Evolutionary conservation across 2,113 vertebrate species (phyloP).

Genomic region (Turdus rufiventris): DNA sequence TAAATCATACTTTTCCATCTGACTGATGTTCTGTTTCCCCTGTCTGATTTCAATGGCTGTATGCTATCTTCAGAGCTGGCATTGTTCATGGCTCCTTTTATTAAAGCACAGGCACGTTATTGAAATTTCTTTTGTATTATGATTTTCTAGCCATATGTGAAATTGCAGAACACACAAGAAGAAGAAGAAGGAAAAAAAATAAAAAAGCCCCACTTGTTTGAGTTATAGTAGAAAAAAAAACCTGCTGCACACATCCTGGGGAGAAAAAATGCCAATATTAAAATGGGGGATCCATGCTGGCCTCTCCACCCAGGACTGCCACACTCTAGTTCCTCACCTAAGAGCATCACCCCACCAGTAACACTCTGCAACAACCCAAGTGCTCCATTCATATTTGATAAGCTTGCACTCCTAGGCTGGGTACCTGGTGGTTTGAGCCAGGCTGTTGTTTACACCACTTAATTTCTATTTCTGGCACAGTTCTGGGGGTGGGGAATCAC

Average conservation of each 20-base stretch:
- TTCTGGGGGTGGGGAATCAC: neutral
- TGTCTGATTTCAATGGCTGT: constrained; percentile 39
- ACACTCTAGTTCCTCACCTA: neutral
- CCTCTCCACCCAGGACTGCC: neutral
- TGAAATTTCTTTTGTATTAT: constrained; percentile 55
- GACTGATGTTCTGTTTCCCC: constrained; percentile 54
- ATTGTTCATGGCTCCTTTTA: constrained; percentile 54
- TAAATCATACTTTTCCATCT: constrained; percentile 66
- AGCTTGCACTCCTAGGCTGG: neutral
- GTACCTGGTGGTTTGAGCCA: neutral
- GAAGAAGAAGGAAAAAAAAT: neutral
- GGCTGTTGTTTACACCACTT: neutral
- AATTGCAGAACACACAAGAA: constrained; percentile 54
- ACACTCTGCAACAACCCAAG: neutral
- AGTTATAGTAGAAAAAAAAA: neutral
- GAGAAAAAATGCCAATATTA: neutral
- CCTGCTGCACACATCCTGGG: neutral
- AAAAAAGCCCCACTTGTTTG: neutral
- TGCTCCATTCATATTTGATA: neutral
- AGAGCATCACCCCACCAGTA: neutral
- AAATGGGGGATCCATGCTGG: neutral
- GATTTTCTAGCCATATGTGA: constrained; percentile 49
- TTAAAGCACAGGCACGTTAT: constrained; percentile 54
- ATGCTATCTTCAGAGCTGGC: constrained; percentile 40
- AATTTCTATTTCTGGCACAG: neutral